These are phyloP conservation scores for Drosophila mimetica DNA, from an alignment of 2,888 invertebrate genomes.

Conservation along the genomic window DNA sequence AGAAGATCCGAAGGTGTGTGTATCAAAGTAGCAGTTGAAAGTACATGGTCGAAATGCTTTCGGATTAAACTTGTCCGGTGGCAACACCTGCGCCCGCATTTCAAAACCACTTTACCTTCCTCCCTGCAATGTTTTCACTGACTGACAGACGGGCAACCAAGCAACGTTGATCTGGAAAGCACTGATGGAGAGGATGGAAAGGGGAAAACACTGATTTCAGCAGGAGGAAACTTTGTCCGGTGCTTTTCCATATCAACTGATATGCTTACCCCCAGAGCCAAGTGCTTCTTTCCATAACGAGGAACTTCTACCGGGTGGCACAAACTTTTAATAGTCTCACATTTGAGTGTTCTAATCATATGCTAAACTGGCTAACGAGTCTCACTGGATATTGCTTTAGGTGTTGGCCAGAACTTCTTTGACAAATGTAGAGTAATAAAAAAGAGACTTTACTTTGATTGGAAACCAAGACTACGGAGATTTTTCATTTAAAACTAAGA, in stretches of 20 bases:
- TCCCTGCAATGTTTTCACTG: conserved; percentile 11
- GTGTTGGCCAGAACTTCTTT: conserved; percentile 22
- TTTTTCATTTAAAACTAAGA: no score
- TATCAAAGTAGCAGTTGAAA: conserved; percentile 53
- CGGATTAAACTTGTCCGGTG: conserved; percentile 62
- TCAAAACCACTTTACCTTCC: neutral
- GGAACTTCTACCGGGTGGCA: conserved; percentile 41
- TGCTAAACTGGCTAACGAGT: conserved; percentile 69
- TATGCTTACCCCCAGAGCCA: conserved; percentile 20
- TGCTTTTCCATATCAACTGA: conserved; percentile 20
- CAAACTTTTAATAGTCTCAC: conserved; percentile 75
- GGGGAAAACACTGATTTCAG: conserved; percentile 25
- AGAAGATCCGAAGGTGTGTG: conserved; percentile 30
- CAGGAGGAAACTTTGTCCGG: conserved; percentile 35
- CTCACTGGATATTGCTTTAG: conserved; percentile 21
- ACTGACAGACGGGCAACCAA: conserved; percentile 11
- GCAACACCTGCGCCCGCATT: conserved; percentile 42
- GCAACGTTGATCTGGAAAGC: neutral
- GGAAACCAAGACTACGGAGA: neutral
- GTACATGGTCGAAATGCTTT: conserved; percentile 56
- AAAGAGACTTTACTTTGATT: neutral
- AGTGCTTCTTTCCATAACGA: conserved; percentile 48
- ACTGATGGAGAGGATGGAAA: conserved; percentile 20
- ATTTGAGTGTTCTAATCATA: conserved; percentile 75
- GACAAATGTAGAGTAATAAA: neutral